Base-by-base conservation (phyloP, 2,888 invertebrate species). In the Thelaira solivaga region DNA sequence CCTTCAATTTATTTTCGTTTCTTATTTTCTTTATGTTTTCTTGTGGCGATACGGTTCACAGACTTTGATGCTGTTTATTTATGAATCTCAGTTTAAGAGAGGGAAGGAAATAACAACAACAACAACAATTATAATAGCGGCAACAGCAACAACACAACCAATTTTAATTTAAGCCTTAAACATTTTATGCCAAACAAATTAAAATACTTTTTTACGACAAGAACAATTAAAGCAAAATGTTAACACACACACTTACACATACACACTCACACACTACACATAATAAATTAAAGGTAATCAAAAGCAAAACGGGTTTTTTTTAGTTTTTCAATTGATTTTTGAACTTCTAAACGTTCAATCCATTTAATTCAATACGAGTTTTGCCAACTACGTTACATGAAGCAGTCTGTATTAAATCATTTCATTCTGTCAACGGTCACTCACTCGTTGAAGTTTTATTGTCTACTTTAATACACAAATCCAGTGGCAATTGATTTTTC, bases 1-100 rank as follows among this genome's bases (percentile, higher is more conserved):
- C 62, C 67, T 77, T 72, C 29, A 72, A 77, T 62, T 68, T 68
- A 53, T 68, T 59, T 61, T 53, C 29, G n/a, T 55, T 65, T 43
- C 31, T 31, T 36, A 45, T 39, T 26, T 29, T 69, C 43, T 57
- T 57, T 73, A 59, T 65, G 59, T 73, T 62, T 77, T 62, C 77
- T 73, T 68, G 72, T 62, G 77, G 77, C 72, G 49, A 62, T 57
- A 72, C 62, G 62, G 67, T 77, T 77, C 77, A 77, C 55, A 73
- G 62, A 73, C 77, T 73, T 62, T 45, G 41, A 53, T 57, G 55
- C 67, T 73, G 49, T 77, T 73, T 77, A 73, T 73, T 72, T 77
- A 62, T 72, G 55, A 77, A 77, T 62, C 55, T 72, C 16, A 45
- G 67, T 18, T 22, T 29, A 62, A 34, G 68, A 62, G 39, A 49